Conservation (phyloP, 1,140 invertebrate genomes). For the Radopholus similis region DNA sequence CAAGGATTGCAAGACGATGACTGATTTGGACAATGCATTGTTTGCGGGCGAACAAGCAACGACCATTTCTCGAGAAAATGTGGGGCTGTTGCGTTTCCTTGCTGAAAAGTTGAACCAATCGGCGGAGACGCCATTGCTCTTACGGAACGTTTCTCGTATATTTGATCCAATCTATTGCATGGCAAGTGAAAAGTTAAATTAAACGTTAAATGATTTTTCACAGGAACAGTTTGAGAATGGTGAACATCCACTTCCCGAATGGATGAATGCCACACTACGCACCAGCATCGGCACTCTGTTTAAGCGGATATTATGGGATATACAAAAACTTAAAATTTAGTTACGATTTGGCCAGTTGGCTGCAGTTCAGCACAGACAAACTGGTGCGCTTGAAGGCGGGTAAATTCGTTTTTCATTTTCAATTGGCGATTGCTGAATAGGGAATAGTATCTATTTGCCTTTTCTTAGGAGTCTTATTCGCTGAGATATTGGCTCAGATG, state of each 20-base stretch:
- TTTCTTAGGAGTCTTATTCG: conserved; percentile 30
- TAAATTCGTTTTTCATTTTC: not conserved
- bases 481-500: conserved; percentile 40
- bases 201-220: too few relatives aligned
- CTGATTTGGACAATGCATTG: conserved; percentile 29
- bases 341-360: too few relatives aligned
- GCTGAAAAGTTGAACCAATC: conserved; percentile 34
- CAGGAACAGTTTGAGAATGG: too few relatives aligned
- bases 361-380: conserved; percentile 20
- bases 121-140: conserved; percentile 16
- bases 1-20: conserved; percentile 25
- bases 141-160: conserved; percentile 35
- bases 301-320: too few relatives aligned
- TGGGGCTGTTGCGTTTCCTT: conserved; percentile 27
- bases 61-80: conserved; percentile 31
- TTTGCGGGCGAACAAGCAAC: conserved; percentile 25
- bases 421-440: not conserved
- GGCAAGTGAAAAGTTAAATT: conserved; percentile 26
- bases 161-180: conserved; percentile 42
- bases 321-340: too few relatives aligned
- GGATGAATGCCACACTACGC: too few relatives aligned
- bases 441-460: conserved; percentile 6
- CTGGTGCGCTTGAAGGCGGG: conserved; percentile 36
- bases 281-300: too few relatives aligned
- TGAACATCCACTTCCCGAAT: too few relatives aligned